Conservation (phyloP, 2,113 vertebrate genomes). For the Zeus faber region DNA sequence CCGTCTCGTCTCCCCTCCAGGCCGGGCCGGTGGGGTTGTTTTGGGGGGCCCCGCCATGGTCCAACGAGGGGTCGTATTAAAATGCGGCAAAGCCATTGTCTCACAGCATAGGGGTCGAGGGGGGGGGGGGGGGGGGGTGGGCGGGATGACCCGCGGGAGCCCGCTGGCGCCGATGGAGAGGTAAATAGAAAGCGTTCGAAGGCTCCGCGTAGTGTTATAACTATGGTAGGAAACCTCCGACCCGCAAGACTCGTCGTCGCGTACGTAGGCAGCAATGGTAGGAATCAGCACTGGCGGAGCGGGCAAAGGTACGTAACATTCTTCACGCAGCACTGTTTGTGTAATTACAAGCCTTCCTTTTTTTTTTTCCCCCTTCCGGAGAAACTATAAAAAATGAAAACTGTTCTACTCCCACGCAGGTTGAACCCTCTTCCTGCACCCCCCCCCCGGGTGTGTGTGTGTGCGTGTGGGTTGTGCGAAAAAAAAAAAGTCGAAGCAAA, state of each 20-base stretch:
- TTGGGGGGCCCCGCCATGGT: too few relatives aligned
- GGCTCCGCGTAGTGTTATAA: constrained; percentile 44
- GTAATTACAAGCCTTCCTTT: constrained; percentile 61
- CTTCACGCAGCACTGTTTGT: constrained; percentile 36
- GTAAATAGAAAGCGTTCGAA: constrained; percentile 32
- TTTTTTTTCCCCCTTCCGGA: too few relatives aligned
- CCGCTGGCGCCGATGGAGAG: too few relatives aligned
- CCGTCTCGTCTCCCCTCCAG: constrained; percentile 26
- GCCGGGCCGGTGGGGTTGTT: too few relatives aligned
- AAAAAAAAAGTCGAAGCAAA: constrained; percentile 22
- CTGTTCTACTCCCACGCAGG: constrained; percentile 25
- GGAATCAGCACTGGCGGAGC: constrained; percentile 68
- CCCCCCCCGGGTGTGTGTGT: constrained; percentile 15
- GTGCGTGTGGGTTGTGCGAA: constrained; percentile 13
- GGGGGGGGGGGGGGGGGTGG: not conserved
- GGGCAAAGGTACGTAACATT: constrained; percentile 58
- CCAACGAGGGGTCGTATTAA: constrained; percentile 16
- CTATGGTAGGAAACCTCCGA: constrained; percentile 55
- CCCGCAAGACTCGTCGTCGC: constrained; percentile 52
- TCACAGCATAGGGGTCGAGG: constrained; percentile 43
- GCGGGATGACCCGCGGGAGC: too few relatives aligned
- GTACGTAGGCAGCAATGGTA: constrained; percentile 71
- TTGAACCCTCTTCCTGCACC: constrained; percentile 30
- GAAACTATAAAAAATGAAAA: constrained; percentile 53
- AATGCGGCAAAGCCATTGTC: constrained; percentile 35